Evolutionary conservation across 1,140 invertebrate genomes (phyloP).

Genomic region (Halictus rubicundus): DNA sequence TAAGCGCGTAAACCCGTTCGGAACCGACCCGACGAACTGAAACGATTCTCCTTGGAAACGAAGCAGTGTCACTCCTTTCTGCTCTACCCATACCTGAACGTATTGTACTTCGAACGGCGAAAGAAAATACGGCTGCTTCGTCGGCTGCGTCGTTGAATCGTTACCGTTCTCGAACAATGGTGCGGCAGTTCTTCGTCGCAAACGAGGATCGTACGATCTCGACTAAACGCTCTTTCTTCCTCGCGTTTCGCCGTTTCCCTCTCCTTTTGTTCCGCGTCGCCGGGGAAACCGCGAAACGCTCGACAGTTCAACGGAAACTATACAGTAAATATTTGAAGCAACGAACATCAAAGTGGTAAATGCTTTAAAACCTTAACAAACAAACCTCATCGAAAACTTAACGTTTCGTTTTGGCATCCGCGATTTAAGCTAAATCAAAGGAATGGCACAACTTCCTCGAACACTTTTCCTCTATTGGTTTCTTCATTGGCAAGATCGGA

Average conservation of each 20-base stretch:
- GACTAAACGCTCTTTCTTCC: background rate
- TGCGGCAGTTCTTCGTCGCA: conserved; percentile 11
- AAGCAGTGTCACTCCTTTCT: background rate
- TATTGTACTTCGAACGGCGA: background rate
- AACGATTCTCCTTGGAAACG: background rate
- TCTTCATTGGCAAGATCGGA: background rate
- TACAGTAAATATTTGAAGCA: conserved; percentile 31
- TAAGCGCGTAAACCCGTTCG: conserved; percentile 61
- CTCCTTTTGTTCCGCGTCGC: too few species aligned
- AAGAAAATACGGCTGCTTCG: background rate
- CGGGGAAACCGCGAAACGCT: background rate
- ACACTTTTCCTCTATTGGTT: background rate
- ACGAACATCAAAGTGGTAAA: conserved; percentile 28
- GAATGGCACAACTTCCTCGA: conserved; percentile 15
- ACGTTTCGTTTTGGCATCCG: conserved; percentile 27
- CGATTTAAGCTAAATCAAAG: conserved; percentile 1
- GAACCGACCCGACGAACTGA: conserved; percentile 22
- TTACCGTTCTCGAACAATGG: conserved; percentile 20
- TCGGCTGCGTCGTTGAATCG: background rate
- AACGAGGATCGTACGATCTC: conserved; percentile 1
- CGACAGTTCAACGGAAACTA: conserved; percentile 26
- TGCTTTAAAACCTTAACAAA: conserved; percentile 36
- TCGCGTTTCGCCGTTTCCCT: background rate
- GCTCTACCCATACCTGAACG: background rate
- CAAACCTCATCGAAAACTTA: conserved; percentile 36